Evolutionary conservation across 2,797 vertebrate species (phyloP), one percentile per base, ranked within the genome.

Genomic region (Enteromius trimaculatus): DNA sequence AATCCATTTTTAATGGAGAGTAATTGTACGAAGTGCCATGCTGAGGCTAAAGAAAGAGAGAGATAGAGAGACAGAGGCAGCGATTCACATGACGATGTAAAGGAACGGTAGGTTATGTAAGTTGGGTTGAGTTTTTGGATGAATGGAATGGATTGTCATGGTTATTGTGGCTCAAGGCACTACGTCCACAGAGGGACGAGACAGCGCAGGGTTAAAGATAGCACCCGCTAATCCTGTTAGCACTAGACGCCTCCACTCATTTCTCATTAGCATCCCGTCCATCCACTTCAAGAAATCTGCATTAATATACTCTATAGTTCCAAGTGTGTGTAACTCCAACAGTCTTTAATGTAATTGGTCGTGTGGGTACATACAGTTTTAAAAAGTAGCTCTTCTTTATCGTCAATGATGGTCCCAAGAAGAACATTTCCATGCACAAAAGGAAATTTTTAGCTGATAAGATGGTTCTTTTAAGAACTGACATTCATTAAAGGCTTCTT

Each of bases 1-100:
- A 92, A 93, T 92, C 86, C 79, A 89, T 90, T 90, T 93, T 93
- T 91, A 92, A 93, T 90, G 85, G 82, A 82, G 86, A 89, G 88
- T 92, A 92, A 91, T 91, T 91, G 89, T 90, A 89, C 88, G 84
- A 91, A 89, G 88, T 90, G 87, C 83, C 42, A 21, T 85, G 88
- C 81, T 89, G 88, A 82, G 89, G 88, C 85, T 47, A 23, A 51
- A 77, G n/a, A 51, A 55, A 49, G n/a, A 60, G 44, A 58, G 13
- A 62, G 21, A 62, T 60, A 75, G 66, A 51, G 78, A 66, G 76
- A 84, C 23, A 39, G 34, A 75, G 66, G 68, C 14, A 65, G 21
- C 1, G 60, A 75, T 66, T 75, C 79, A 76, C 51, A 76, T 66
- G 58, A 5, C 23, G 21, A 85, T 29, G 51, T 77, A 84, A 19